These are phyloP conservation scores for Drosophila athabasca DNA, from an alignment of 1,140 invertebrate species.

Conservation along the genomic window DNA sequence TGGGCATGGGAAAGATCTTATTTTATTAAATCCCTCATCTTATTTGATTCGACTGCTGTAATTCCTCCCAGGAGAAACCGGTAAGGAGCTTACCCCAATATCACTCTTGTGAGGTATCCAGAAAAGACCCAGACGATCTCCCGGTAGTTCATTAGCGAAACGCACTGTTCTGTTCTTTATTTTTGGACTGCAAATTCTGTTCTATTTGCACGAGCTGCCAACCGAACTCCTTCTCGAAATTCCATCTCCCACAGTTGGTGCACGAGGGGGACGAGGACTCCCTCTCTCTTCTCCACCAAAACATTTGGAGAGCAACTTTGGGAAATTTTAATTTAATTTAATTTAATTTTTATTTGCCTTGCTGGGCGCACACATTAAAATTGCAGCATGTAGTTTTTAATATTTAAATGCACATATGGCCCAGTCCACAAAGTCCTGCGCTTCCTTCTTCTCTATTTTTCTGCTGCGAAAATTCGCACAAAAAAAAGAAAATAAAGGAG, in stretches of 20 bases:
- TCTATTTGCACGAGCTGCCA: slow-evolving; percentile 35
- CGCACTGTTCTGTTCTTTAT: slow-evolving; percentile 29
- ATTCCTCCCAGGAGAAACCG: no score
- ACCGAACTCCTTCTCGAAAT: background rate
- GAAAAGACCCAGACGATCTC: no score
- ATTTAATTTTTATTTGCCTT: slow-evolving; percentile 75
- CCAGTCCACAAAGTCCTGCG: background rate
- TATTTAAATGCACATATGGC: slow-evolving; percentile 60
- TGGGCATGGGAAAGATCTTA: no score
- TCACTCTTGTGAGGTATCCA: no score
- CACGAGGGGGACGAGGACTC: no score
- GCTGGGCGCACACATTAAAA: slow-evolving; percentile 70
- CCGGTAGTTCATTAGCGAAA: slow-evolving; percentile 1
- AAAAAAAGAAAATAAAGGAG: slow-evolving; percentile 11
- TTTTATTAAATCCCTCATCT: no score
- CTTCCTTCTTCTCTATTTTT: background rate
- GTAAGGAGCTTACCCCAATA: no score
- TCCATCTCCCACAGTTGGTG: slow-evolving; percentile 19
- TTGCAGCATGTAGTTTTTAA: slow-evolving; percentile 60
- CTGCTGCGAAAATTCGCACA: slow-evolving; percentile 13
- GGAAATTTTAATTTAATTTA: slow-evolving; percentile 73
- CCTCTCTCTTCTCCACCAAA: slow-evolving; percentile 10
- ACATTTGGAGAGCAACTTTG: slow-evolving; percentile 51
- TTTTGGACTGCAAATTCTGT: slow-evolving; percentile 30
- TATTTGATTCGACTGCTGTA: no score